These are phyloP conservation scores for Penaeus monodon DNA, from an alignment of 2,888 invertebrate genomes.

Conservation along the genomic window DNA sequence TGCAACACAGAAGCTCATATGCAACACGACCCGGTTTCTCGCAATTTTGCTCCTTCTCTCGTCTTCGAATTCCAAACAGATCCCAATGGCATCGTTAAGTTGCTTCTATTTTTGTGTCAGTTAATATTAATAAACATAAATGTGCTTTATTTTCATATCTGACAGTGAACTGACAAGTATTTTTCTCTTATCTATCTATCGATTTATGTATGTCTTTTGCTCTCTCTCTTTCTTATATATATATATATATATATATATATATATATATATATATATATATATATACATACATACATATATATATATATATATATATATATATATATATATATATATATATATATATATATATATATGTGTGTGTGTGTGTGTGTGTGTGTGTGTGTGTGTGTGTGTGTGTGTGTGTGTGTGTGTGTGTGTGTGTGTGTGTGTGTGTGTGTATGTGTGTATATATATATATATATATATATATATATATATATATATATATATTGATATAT, in stretches of 20 bases:
- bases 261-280: slow-evolving; percentile 20
- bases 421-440: background rate
- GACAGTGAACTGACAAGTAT: too few species aligned
- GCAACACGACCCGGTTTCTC: too few species aligned
- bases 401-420: background rate
- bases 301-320: slow-evolving; percentile 29
- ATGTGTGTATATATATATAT: background rate
- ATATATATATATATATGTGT: slow-evolving; percentile 26
- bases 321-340: slow-evolving; percentile 21
- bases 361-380: background rate
- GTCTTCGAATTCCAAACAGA: too few species aligned
- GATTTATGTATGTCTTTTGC: background rate
- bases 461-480: background rate
- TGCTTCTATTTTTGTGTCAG: too few species aligned
- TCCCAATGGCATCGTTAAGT: too few species aligned
- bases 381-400: background rate
- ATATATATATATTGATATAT: background rate
- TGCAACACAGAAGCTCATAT: too few species aligned
- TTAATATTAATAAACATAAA: too few species aligned
- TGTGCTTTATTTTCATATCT: too few species aligned
- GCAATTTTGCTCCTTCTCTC: too few species aligned
- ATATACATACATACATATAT: slow-evolving; percentile 23
- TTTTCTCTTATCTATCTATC: too few species aligned
- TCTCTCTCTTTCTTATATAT: background rate
- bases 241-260: background rate